Percentiles rank a stretch among this genome's conserved stretches.
Evolutionary conservation across 2,113 vertebrate genomes (phyloP).

Genomic region (Eira barbara): DNA sequence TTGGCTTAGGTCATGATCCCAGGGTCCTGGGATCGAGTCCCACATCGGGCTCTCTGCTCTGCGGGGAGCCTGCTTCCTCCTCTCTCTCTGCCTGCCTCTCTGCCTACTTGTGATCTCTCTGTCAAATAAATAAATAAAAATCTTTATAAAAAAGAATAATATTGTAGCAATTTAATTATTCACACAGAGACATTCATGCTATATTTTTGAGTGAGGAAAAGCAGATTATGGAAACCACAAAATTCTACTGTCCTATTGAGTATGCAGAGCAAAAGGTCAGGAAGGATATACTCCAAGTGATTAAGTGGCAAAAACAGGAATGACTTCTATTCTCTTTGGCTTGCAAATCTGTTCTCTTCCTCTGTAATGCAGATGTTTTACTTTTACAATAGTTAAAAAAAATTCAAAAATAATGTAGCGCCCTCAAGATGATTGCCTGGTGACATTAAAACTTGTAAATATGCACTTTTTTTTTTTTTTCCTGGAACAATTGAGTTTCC

Average conservation of each 20-base stretch:
- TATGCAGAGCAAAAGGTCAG: not conserved
- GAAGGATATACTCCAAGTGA: not conserved
- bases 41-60: too few relatives aligned
- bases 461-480: not conserved
- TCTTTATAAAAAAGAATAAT: not conserved
- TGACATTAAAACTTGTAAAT: slow-evolving; percentile 26
- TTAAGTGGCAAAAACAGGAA: not conserved
- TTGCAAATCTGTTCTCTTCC: not conserved
- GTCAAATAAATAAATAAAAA: too few relatives aligned
- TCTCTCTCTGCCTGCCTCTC: too few relatives aligned
- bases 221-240: not conserved
- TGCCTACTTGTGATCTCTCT: too few relatives aligned
- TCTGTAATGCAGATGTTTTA: not conserved
- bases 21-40: too few relatives aligned
- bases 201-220: not conserved
- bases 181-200: not conserved
- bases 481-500: not conserved
- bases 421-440: not conserved
- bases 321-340: not conserved
- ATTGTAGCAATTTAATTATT: not conserved
- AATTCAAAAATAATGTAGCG: not conserved
- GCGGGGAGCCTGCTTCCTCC: too few relatives aligned
- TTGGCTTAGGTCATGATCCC: too few relatives aligned
- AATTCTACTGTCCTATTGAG: not conserved
- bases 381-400: not conserved